A percentile compares a stretch with the other conserved stretches of the same genome.
Conservation (phyloP, 1,140 invertebrate species). For the Acyrthosiphon pisum region DNA sequence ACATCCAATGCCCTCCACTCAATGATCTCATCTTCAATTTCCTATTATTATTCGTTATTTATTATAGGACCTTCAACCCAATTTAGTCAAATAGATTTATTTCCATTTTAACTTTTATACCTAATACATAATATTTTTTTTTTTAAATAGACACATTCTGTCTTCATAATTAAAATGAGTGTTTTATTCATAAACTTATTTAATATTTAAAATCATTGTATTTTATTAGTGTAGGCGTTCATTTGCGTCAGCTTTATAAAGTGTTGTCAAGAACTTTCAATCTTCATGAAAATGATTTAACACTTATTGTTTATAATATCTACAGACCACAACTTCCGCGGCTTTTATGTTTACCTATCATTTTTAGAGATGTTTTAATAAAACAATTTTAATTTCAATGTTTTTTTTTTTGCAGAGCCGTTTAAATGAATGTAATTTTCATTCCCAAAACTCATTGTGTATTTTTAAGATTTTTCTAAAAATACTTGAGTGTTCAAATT, state of each 20-base stretch:
- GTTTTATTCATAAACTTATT: not conserved
- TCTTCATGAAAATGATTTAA: not conserved
- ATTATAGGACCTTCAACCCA: not conserved
- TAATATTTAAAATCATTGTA: not conserved
- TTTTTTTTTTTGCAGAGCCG: not conserved
- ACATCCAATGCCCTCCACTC: not conserved
- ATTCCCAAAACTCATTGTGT: not conserved
- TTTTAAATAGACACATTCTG: not conserved
- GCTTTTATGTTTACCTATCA: not conserved
- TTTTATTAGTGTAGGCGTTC: not conserved
- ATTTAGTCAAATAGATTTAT: not conserved
- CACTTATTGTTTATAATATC: not conserved
- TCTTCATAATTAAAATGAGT: not conserved
- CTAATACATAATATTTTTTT: not conserved
- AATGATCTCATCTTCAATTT: constrained; percentile 41
- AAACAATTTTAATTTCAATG: not conserved
- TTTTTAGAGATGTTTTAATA: not conserved
- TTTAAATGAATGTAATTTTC: not conserved
- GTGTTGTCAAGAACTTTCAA: not conserved
- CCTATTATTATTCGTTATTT: constrained; percentile 16
- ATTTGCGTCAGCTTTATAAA: not conserved
- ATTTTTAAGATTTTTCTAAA: not conserved
- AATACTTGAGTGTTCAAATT: not conserved
- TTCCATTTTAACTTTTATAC: not conserved
- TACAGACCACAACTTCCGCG: not conserved